Base-by-base conservation (phyloP, 2,888 invertebrate species). In the Eueremaeus valkanovi region DNA sequence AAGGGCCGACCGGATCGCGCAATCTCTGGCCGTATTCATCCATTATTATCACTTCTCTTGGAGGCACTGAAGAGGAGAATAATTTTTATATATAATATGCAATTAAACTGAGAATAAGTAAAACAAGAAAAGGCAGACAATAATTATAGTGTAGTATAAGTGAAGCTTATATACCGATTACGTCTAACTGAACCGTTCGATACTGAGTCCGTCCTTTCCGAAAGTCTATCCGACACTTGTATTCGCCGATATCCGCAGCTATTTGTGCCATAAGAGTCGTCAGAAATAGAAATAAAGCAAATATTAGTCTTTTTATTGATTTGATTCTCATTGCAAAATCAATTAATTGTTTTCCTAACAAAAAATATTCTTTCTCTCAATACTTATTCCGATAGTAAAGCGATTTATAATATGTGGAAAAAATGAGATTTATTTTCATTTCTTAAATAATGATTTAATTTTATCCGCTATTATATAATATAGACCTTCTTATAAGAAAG, bases 1-100 rank as follows among this genome's bases (percentile, higher is more conserved):
- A 80, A 1, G 80, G 80, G 6, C 79, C 79, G 72, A 80, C 76
- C 24, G 77, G 31, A 68, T 79, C 79, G 24, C 77, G 51, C 6
- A 80, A 73, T 45, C 78, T 76, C 49, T 79, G 79, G 0, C 80
- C 80, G 75, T 77, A 77, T 68, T 78, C 78, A 73, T 80, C 80
- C 78, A 79, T 78, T 29, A 80, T 80, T 55, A 79, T 79, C 45
- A 78, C 78, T 74, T 79, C 79, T 49, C 76, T 78, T 11, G 79
- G 79, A 61, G 79, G 78, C 72, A 79, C 79, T 78, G 68, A 36
- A 77, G n/a, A 58, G 36, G 11, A 36, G 36, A 36, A n/a, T 8
- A 36, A 36, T 36, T 8, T 11, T 11, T 29, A 76, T 73, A 2
- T 11, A 29, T 29, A 16, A 63, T 51, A 8, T 29, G n/a, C 33